phyloP scores from a whole-genome alignment of 23 tunicate genomes.

The Ciona savignyi region DNA sequence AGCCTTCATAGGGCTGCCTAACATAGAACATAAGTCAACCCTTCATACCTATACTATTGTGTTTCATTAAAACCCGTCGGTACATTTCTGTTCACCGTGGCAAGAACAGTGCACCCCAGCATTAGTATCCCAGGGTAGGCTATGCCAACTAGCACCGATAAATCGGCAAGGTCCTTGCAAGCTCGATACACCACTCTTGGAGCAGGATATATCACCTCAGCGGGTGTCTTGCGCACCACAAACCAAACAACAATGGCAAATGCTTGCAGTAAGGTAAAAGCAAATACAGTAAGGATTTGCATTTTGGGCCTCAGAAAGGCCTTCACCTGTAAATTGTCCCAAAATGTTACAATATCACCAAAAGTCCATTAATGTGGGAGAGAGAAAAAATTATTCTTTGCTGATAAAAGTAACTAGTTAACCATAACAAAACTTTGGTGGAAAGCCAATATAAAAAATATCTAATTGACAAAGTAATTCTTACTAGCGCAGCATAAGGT shows the following conservation, averaged over 20 bases:
- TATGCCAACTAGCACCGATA: constrained; percentile 21
- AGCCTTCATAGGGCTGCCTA: too few species aligned
- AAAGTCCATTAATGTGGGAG: too few species aligned
- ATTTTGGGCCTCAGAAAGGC: constrained; percentile 35
- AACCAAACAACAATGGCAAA: constrained; percentile 47
- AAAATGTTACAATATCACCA: too few species aligned
- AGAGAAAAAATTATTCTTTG: too few species aligned
- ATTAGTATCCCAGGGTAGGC: constrained; percentile 37
- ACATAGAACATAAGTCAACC: too few species aligned
- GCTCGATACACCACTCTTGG: constrained; percentile 20
- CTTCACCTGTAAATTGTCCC: constrained; percentile 38
- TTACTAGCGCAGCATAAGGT: too few species aligned
- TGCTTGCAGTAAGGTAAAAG: constrained; percentile 38
- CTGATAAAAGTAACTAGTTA: too few species aligned
- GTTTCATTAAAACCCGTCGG: constrained; percentile 63
- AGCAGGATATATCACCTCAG: constrained; percentile 21
- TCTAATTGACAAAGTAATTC: too few species aligned
- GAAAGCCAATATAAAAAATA: too few species aligned
- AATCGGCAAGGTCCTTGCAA: constrained; percentile 30
- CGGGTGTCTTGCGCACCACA: constrained; percentile 12
- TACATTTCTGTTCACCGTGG: constrained; percentile 44
- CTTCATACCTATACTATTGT: too few species aligned
- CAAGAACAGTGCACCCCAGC: constrained; percentile 28
- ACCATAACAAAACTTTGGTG: too few species aligned
- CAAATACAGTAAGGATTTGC: constrained; percentile 33